Evolutionary conservation across 2,113 vertebrate species (phyloP).

Genomic region (Caloenas nicobarica): DNA sequence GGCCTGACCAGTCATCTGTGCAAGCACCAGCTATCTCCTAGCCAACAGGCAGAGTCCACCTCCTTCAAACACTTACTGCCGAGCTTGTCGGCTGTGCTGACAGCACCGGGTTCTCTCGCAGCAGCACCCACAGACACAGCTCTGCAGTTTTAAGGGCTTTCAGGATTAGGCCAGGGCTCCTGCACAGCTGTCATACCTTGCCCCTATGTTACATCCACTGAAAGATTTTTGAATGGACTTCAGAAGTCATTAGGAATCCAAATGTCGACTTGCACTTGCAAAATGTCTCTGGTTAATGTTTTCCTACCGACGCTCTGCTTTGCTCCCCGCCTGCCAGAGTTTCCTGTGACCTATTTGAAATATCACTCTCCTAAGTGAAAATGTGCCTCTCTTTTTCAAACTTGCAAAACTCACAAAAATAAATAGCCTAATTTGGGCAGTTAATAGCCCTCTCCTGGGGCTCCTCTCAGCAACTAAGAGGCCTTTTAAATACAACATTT

Average conservation of each 20-base stretch:
- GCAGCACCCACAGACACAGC: background rate
- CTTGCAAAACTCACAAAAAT: slow-evolving; percentile 72
- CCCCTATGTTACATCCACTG: slow-evolving; percentile 23
- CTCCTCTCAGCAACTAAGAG: slow-evolving; percentile 64
- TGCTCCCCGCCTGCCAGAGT: slow-evolving; percentile 57
- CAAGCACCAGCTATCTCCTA: background rate
- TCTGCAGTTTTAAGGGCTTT: background rate
- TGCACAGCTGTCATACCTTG: background rate
- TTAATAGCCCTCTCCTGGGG: slow-evolving; percentile 67
- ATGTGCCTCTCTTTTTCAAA: slow-evolving; percentile 68
- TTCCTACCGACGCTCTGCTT: slow-evolving; percentile 51
- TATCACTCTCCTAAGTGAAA: slow-evolving; percentile 68
- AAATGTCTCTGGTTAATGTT: slow-evolving; percentile 70
- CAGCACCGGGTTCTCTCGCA: background rate
- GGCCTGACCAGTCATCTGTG: background rate
- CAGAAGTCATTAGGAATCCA: slow-evolving; percentile 52
- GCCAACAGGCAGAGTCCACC: background rate
- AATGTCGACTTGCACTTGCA: slow-evolving; percentile 58
- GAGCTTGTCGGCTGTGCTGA: background rate
- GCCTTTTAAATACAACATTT: slow-evolving; percentile 72
- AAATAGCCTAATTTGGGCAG: slow-evolving; percentile 69
- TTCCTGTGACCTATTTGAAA: slow-evolving; percentile 71
- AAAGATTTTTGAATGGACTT: slow-evolving; percentile 59
- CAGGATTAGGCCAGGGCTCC: background rate
- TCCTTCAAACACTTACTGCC: background rate